phyloP scores from a whole-genome alignment of 2,888 invertebrate species.

The Drosophila koepferae region DNA sequence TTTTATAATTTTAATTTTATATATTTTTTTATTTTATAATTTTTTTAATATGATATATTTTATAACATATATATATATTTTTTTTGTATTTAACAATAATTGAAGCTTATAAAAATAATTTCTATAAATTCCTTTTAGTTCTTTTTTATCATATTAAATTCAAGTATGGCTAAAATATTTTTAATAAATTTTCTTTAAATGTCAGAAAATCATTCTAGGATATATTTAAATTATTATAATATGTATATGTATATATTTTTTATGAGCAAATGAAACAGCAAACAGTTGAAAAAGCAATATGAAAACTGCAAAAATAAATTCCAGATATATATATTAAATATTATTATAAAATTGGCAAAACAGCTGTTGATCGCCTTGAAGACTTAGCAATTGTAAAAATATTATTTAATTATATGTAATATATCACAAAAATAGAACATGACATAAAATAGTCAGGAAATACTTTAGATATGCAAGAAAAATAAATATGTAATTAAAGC shows the following conservation, averaged over 20 bases:
- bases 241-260: background rate
- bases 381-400: background rate
- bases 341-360: background rate
- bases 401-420: background rate
- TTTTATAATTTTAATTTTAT: no score
- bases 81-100: no score
- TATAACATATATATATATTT: no score
- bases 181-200: no score
- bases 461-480: background rate
- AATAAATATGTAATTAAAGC: background rate
- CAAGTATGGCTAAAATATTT: no score
- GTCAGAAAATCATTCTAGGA: no score
- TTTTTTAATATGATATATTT: no score
- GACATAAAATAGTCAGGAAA: background rate
- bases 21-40: no score
- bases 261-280: background rate
- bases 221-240: background rate
- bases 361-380: background rate
- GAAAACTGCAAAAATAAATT: background rate
- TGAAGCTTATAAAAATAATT: no score
- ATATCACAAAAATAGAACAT: background rate
- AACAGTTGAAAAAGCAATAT: background rate
- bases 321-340: background rate
- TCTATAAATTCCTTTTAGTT: no score
- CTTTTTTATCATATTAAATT: no score